These are phyloP conservation scores for Cairina moschata DNA, from an alignment of 2,113 vertebrate species.

Conservation along the genomic window DNA sequence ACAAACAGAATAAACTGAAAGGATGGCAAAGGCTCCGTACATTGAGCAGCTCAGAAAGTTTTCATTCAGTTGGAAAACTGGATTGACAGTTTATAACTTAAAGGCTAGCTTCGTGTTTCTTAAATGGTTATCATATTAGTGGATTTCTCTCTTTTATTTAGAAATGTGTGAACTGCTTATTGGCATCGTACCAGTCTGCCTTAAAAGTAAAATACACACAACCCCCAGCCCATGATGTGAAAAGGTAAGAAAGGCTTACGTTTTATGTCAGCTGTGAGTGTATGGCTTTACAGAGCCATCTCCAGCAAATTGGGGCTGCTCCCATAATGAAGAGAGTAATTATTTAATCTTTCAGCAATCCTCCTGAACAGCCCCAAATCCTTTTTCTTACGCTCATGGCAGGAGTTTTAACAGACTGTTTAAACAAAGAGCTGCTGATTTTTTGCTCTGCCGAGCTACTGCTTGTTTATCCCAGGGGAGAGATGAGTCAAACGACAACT, in stretches of 20 bases:
- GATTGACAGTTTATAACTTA: neutral
- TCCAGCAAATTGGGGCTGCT: neutral
- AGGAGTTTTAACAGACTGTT: neutral
- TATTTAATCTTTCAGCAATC: constrained; percentile 37
- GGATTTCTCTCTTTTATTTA: neutral
- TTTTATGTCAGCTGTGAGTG: neutral
- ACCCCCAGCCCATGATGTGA: neutral
- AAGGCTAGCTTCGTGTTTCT: neutral
- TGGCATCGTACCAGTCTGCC: neutral
- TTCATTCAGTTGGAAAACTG: neutral
- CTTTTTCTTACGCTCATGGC: neutral
- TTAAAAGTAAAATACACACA: neutral
- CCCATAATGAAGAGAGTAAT: neutral
- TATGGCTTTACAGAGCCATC: neutral
- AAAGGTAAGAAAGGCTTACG: neutral
- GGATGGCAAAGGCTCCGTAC: neutral
- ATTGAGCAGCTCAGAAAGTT: neutral
- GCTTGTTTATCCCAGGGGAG: constrained; percentile 37
- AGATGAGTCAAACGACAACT: neutral
- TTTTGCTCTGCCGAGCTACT: neutral
- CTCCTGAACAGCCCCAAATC: neutral
- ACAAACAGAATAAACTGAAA: neutral
- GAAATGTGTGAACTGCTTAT: accelerated
- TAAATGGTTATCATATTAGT: neutral
- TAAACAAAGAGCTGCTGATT: constrained; percentile 42